Conservation (phyloP, 1,140 invertebrate species). For the Plectrocnemia conspersa region DNA sequence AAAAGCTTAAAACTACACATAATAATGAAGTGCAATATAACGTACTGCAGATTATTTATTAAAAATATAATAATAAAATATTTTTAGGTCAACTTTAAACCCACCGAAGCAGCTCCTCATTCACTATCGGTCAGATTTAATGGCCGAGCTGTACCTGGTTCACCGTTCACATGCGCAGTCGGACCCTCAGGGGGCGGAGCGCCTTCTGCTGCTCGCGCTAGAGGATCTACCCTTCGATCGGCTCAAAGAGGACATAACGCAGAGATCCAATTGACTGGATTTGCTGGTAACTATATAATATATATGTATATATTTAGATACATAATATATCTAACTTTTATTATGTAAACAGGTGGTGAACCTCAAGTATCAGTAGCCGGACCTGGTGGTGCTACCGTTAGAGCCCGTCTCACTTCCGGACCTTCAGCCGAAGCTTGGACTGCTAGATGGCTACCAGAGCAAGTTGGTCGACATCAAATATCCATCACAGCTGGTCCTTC, state of each 20-base stretch:
- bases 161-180: slow-evolving; percentile 83
- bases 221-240: slow-evolving; percentile 56
- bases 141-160: slow-evolving; percentile 89
- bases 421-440: slow-evolving; percentile 60
- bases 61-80: slow-evolving; percentile 6
- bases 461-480: slow-evolving; percentile 82
- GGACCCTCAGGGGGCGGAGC: slow-evolving; percentile 25
- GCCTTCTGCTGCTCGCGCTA: slow-evolving; percentile 44
- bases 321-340: slow-evolving; percentile 5
- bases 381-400: slow-evolving; percentile 71
- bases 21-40: too few species aligned
- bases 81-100: slow-evolving; percentile 90
- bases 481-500: slow-evolving; percentile 69
- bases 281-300: slow-evolving; percentile 42
- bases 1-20: too few species aligned
- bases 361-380: slow-evolving; percentile 70
- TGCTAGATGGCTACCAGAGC: slow-evolving; percentile 73
- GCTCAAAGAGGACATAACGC: slow-evolving; percentile 54
- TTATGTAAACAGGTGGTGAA: slow-evolving; percentile 49
- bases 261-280: slow-evolving; percentile 54
- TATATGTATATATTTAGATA: not conserved
- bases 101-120: slow-evolving; percentile 84
- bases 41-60: slow-evolving; percentile 14
- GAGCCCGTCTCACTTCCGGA: slow-evolving; percentile 57
- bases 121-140: slow-evolving; percentile 92